These are phyloP conservation scores for Eilema caniola DNA, from an alignment of 2,888 invertebrate species.

Conservation along the genomic window DNA sequence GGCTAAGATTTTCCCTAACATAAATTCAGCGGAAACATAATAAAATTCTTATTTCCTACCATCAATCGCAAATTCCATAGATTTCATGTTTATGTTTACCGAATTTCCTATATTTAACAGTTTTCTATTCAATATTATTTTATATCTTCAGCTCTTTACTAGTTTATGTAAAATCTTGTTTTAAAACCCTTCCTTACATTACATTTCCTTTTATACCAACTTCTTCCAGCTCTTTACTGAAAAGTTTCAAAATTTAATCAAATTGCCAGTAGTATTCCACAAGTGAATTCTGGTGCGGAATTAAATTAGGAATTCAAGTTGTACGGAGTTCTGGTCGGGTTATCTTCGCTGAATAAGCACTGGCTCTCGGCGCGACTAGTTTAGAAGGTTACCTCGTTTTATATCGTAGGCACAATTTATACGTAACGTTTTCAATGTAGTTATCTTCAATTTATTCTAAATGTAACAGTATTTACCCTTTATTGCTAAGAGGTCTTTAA, in stretches of 20 bases:
- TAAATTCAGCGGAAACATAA: conserved; percentile 42
- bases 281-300: conserved; percentile 50
- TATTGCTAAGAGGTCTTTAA: not conserved
- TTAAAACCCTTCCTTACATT: not conserved
- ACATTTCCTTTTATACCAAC: conserved; percentile 9
- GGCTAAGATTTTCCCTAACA: conserved; percentile 31
- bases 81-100: conserved; percentile 21
- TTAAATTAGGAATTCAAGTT: conserved; percentile 67
- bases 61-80: conserved; percentile 27
- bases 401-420: conserved; percentile 28
- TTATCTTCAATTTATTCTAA: not conserved
- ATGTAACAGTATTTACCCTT: not conserved
- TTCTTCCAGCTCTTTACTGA: conserved; percentile 8
- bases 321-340: conserved; percentile 53
- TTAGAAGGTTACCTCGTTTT: conserved; percentile 40
- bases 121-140: conserved; percentile 18
- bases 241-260: conserved; percentile 45
- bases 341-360: conserved; percentile 53
- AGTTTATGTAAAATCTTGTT: conserved; percentile 1
- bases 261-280: conserved; percentile 42
- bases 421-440: conserved; percentile 3
- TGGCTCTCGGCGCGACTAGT: conserved; percentile 40
- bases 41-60: conserved; percentile 40
- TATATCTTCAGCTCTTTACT: not conserved
- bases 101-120: conserved; percentile 14